These are phyloP conservation scores for Danio rerio DNA, from an alignment of 2,113 vertebrate species.

Conservation along the genomic window GRCz12tu NC_133198.1:10282001-10282500, in stretches of 20 bases:
- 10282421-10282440: slow-evolving; percentile 79
- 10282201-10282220: slow-evolving; percentile 61
- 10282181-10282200: slow-evolving; percentile 61
- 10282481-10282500: slow-evolving; percentile 81
- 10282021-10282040: neutral
- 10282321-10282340: neutral
- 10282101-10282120: slow-evolving; percentile 81
- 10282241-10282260: slow-evolving; percentile 30
- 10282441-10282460: slow-evolving; percentile 71
- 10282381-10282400: slow-evolving; percentile 83
- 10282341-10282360: too few species aligned
- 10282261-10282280: slow-evolving; percentile 45
- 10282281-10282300: neutral
- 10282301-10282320: neutral
- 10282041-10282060: neutral
- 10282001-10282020: neutral
- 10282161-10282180: slow-evolving; percentile 69
- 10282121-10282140: slow-evolving; percentile 80
- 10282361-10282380: neutral
- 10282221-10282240: slow-evolving; percentile 16
- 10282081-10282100: slow-evolving; percentile 53
- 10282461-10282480: slow-evolving; percentile 81
- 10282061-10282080: neutral
- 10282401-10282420: slow-evolving; percentile 79
- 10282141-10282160: slow-evolving; percentile 83